Percentiles rank a stretch among this genome's conserved stretches.
phyloP scores from a whole-genome alignment of 2,888 invertebrate genomes.

The Drosophila heteroneura region DNA sequence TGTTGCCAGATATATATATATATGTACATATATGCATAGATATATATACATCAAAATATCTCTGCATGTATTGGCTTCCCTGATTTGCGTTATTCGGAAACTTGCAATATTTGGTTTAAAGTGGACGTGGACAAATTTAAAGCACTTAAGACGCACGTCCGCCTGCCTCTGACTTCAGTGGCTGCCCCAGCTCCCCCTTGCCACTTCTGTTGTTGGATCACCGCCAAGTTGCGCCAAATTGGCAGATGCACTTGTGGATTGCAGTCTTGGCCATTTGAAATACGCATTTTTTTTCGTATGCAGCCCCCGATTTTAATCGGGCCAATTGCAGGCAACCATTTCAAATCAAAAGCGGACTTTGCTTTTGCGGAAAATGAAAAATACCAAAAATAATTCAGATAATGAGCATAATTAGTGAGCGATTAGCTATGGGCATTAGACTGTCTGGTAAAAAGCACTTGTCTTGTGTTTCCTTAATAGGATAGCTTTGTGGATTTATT shows the following conservation, averaged over 20 bases:
- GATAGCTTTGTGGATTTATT: background rate
- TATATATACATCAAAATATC: background rate
- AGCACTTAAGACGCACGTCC: constrained; percentile 71
- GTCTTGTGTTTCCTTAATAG: no score
- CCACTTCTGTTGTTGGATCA: constrained; percentile 42
- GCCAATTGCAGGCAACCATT: constrained; percentile 43
- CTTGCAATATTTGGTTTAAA: constrained; percentile 73
- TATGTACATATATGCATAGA: background rate
- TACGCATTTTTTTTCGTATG: constrained; percentile 5
- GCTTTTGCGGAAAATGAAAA: constrained; percentile 9
- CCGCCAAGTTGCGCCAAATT: constrained; percentile 55
- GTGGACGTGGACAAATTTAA: constrained; percentile 81
- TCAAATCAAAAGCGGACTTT: constrained; percentile 20
- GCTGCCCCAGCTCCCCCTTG: background rate
- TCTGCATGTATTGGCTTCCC: constrained; percentile 11
- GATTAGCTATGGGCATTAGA: background rate
- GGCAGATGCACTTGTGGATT: constrained; percentile 55
- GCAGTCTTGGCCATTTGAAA: constrained; percentile 31
- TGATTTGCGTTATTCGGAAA: constrained; percentile 75
- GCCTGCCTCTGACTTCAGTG: constrained; percentile 23
- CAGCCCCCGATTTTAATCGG: constrained; percentile 33
- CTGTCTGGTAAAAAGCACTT: background rate
- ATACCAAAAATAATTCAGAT: constrained; percentile 3
- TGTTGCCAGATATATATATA: constrained; percentile 2
- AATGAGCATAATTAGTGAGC: constrained; percentile 2